Conservation (phyloP, 2,113 vertebrate species). For the Scophthalmus maximus region DNA sequence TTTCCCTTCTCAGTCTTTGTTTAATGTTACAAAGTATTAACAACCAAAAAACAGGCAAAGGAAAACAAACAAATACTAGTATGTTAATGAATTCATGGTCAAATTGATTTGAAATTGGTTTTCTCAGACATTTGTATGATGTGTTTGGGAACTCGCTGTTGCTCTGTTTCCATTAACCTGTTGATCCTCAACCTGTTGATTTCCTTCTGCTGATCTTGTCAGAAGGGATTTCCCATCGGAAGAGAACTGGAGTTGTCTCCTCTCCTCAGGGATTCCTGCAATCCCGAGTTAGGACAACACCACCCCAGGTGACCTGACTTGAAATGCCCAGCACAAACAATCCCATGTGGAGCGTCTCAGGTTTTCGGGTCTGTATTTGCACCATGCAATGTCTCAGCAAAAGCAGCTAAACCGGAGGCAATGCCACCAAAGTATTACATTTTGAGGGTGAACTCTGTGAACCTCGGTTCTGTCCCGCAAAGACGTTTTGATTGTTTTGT, state of each 20-base stretch:
- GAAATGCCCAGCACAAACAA: neutral
- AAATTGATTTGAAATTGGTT: slow-evolving; percentile 9
- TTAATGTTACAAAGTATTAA: neutral
- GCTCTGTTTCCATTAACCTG: slow-evolving; percentile 34
- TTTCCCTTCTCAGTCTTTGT: neutral
- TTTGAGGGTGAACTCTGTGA: too few species aligned
- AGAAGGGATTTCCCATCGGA: slow-evolving; percentile 33
- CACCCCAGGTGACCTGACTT: slow-evolving; percentile 18
- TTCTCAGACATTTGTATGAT: slow-evolving; percentile 1
- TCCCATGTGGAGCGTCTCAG: neutral
- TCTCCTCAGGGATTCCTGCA: slow-evolving; percentile 16
- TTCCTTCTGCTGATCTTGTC: slow-evolving; percentile 41
- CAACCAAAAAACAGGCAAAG: too few species aligned
- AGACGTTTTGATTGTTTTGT: too few species aligned
- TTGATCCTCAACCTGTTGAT: too few species aligned
- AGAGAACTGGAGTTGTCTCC: neutral
- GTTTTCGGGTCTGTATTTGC: too few species aligned
- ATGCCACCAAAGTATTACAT: neutral
- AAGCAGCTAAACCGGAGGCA: neutral
- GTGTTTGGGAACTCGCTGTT: slow-evolving; percentile 7
- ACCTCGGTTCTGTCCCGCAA: too few species aligned
- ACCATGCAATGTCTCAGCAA: neutral
- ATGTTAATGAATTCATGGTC: neutral
- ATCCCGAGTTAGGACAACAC: slow-evolving; percentile 8
- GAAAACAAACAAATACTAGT: slow-evolving; percentile 4